Evolutionary conservation across 2,888 invertebrate species (phyloP), one percentile per base, ranked within the genome.

Genomic region (Thymelicus sylvestris): DNA sequence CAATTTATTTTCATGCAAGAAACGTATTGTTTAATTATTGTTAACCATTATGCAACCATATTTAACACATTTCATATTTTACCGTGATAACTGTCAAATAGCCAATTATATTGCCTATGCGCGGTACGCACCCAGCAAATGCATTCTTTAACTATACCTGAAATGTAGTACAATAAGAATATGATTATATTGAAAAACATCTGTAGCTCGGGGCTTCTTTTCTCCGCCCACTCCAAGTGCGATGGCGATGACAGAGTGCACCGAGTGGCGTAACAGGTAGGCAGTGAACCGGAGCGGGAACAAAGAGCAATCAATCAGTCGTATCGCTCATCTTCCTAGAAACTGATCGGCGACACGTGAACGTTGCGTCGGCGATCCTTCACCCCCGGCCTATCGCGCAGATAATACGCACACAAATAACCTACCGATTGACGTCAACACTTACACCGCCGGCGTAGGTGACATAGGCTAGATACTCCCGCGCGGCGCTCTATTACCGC

Each of bases 401-500:
- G 80, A 80, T 82, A 81, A 87, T 88, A 86, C 90, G 82, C 82
- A 80, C 85, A 75, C 86, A 86, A 89, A 82, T 82, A 80, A 85
- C 74, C 86, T 87, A 86, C 85, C 86, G 86, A 90, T 91, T 91
- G 91, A 92, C 91, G 91, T 92, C 91, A 91, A 71, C 75, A 77
- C 83, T 79, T 78, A 76, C 76, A 81, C 79, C 76, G 84, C 67
- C 59, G 66, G 57, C 67, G 60, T 70, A 68, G 87, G 86, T 86
- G 82, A 82, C 80, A 71, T 67, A 73, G 73, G 74, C 78, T 79
- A 73, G 77, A 74, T 65, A 15, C 57, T 38, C 47, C 12, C 47
- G 44, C 57, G 47, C 66, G 13, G 2, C 44, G 24, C 77, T 77
- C 79, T 86, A 85, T 81, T 74, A 38, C 78, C 12, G 52, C 15